A percentile compares a stretch with the other conserved stretches of the same genome.
phyloP scores from a whole-genome alignment of 2,888 invertebrate genomes.

The Spodoptera picta region DNA sequence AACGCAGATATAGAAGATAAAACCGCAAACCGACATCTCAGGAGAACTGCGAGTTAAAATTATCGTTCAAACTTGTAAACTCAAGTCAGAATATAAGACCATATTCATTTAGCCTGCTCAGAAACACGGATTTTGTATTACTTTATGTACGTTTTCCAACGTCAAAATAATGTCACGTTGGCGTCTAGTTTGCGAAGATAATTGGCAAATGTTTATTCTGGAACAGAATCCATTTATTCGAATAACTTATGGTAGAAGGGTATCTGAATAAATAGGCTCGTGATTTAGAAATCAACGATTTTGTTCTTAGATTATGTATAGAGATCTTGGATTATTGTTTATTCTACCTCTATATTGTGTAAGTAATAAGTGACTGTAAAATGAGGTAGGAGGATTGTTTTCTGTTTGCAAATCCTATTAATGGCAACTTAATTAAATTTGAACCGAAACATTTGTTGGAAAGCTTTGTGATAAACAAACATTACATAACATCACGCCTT shows the following conservation, averaged over 20 bases:
- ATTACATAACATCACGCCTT: too few relatives aligned
- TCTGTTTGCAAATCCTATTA: too few relatives aligned
- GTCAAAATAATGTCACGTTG: slow-evolving; percentile 52
- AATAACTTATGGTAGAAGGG: slow-evolving; percentile 32
- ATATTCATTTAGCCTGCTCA: slow-evolving; percentile 34
- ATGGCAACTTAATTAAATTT: too few relatives aligned
- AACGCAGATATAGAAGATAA: slow-evolving; percentile 33
- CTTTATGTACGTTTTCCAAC: slow-evolving; percentile 43
- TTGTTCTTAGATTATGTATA: slow-evolving; percentile 4
- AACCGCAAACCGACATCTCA: slow-evolving; percentile 42
- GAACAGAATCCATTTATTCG: slow-evolving; percentile 41
- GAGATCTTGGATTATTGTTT: slow-evolving; percentile 10
- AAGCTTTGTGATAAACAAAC: too few relatives aligned
- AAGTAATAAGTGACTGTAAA: too few relatives aligned
- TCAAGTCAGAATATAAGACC: slow-evolving; percentile 22
- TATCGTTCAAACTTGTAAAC: slow-evolving; percentile 29
- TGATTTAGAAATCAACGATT: slow-evolving; percentile 44
- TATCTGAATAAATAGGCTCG: slow-evolving; percentile 34
- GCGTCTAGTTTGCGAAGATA: slow-evolving; percentile 48
- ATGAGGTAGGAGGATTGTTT: too few relatives aligned
- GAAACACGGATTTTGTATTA: slow-evolving; percentile 32
- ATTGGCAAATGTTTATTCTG: slow-evolving; percentile 56
- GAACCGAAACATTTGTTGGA: too few relatives aligned
- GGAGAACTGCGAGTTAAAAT: slow-evolving; percentile 39
- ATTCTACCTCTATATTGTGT: slow-evolving; percentile 1